Base-by-base conservation (phyloP, 2,113 vertebrate genomes). In the Perca flavescens region DNA sequence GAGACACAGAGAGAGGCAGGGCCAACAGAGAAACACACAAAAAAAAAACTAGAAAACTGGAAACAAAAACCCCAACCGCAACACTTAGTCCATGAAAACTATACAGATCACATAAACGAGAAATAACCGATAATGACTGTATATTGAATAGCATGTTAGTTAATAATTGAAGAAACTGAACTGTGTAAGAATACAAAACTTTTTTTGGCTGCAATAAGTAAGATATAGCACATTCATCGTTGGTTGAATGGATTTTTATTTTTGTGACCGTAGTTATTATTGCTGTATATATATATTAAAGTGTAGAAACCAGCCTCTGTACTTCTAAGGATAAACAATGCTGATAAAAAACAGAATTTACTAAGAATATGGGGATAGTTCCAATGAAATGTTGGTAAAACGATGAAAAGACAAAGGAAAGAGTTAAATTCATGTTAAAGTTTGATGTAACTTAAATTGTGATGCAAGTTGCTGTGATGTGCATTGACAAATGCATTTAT, bases 81-180 rank as follows among this genome's bases (percentile, higher is more conserved):
- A 28, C 2, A 28, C 28, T 25, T 25, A 47, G 13, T 52, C 28
- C 3, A 46, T 47, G 2, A 21, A 60, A 66, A 17, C 28, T 31
- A 54, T 62, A 49, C 0, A 62, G 4, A 50, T 34, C 1, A 58
- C 21, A 65, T 13, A 19, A 50, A 22, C 34, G 6, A 10, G 6
- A 52, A 57, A 56, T 63, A 49, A 57, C 3, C 5, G 2, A 58
- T 36, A 54, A 12, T 7, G n/a, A n/a, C 36, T 68, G 25, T 28
- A 6, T 7, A 40, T 14, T 56, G 4, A 52, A 5, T 50, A 2
- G 1, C 15, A 60, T 47, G 6, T 58, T 40, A 54, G 58, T 74
- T 77, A 81, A 78, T 65, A 22, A 68, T 34, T 81, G 2, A 43
- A 78, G 4, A 46, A 75, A 80, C 0, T 16, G 1, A 68, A 60